A percentile compares a stretch with the other conserved stretches of the same genome.
phyloP scores from a whole-genome alignment of 2,888 invertebrate species.

The Lamellibrachia satsuma region DNA sequence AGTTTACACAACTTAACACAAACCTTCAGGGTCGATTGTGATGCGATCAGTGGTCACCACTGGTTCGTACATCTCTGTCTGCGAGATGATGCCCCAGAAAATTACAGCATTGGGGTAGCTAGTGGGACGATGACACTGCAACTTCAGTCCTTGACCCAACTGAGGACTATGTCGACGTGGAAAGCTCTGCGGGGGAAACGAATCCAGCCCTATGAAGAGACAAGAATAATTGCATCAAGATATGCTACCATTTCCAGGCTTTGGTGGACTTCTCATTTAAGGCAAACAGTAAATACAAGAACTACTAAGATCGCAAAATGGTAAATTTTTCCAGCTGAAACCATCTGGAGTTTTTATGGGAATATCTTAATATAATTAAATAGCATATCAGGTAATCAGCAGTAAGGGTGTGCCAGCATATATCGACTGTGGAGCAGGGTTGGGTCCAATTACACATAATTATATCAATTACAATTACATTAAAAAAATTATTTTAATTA shows the following conservation, averaged over 20 bases:
- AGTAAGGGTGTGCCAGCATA: no score
- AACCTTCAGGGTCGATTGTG: conserved; percentile 87
- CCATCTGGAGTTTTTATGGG: no score
- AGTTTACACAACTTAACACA: background rate
- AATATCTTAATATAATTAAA: no score
- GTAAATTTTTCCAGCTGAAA: no score
- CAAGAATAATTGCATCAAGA: background rate
- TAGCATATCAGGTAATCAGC: no score
- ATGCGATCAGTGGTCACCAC: conserved; percentile 77
- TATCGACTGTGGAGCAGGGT: no score
- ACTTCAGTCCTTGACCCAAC: background rate
- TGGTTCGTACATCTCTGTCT: conserved; percentile 51
- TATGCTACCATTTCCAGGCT: background rate
- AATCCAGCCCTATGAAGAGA: background rate
- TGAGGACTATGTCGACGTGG: background rate
- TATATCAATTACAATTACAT: no score
- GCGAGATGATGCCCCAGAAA: conserved; percentile 86
- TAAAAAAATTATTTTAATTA: no score
- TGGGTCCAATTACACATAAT: no score
- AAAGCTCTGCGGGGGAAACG: background rate
- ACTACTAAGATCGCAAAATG: no score
- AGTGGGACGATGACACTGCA: conserved; percentile 57
- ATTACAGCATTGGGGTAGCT: conserved; percentile 96
- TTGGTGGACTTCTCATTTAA: no score
- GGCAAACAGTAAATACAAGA: no score